phyloP scores from a whole-genome alignment of 2,888 invertebrate species.

The Athalia rosae region DNA sequence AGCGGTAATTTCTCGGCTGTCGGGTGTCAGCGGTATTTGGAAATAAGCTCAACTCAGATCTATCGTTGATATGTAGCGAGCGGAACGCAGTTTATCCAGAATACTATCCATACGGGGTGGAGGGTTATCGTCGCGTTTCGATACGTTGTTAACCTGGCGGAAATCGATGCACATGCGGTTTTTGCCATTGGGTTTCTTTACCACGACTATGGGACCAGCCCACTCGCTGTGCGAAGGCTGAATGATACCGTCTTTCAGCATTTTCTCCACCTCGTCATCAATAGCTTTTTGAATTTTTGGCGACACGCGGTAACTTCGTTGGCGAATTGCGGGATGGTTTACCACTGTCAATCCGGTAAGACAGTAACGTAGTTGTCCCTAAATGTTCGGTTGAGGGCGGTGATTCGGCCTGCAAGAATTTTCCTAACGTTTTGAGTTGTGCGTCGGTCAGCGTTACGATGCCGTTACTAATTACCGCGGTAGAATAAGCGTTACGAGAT shows the following conservation, averaged over 20 bases:
- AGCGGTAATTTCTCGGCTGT: constrained; percentile 51
- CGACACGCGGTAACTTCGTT: no score
- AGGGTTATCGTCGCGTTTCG: no score
- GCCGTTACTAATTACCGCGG: no score
- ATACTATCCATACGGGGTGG: no score
- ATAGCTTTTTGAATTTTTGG: no score
- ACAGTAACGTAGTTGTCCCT: neutral
- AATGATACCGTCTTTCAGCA: constrained; percentile 48
- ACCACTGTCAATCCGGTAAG: constrained; percentile 1
- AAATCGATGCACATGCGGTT: no score
- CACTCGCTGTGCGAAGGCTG: constrained; percentile 53
- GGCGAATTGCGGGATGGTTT: no score
- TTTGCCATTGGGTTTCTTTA: no score
- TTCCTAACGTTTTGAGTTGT: no score
- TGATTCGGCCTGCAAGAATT: neutral
- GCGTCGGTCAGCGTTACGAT: neutral
- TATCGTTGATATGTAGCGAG: constrained; percentile 54
- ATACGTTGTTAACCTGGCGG: no score
- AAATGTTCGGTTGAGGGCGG: neutral
- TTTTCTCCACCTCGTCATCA: constrained; percentile 43
- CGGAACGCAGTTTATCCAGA: constrained; percentile 54
- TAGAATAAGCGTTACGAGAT: no score
- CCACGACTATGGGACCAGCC: constrained; percentile 50
- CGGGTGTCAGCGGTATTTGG: constrained; percentile 49
- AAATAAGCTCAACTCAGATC: constrained; percentile 48